These are phyloP conservation scores for Cryptomyrus ogoouensis DNA, from an alignment of 2,113 vertebrate species.

Conservation along the genomic window DNA sequence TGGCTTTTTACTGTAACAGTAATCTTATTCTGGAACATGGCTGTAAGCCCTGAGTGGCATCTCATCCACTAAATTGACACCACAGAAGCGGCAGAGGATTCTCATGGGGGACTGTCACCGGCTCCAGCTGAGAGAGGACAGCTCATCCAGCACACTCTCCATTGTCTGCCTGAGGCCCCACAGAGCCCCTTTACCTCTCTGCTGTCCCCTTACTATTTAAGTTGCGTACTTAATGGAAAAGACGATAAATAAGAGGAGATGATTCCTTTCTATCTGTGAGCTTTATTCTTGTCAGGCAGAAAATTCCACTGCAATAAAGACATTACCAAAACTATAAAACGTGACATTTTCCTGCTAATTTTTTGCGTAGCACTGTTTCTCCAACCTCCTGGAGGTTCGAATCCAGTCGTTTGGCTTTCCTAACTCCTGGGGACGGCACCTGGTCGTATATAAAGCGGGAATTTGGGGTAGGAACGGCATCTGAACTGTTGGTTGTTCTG, in stretches of 20 bases:
- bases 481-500: no score
- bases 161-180: background rate
- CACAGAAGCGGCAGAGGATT: background rate
- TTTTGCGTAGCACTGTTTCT: background rate
- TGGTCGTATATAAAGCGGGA: no score
- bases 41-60: constrained; percentile 11
- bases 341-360: background rate
- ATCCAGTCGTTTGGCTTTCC: background rate
- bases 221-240: background rate
- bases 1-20: constrained; percentile 12
- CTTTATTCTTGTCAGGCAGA: background rate
- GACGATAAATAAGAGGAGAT: background rate
- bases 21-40: constrained; percentile 6
- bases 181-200: background rate
- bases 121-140: background rate
- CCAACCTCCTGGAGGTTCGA: background rate
- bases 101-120: background rate
- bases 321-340: background rate
- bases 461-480: no score
- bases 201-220: background rate
- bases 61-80: constrained; percentile 1
- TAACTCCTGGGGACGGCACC: no score
- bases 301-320: background rate
- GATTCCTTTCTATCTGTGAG: background rate
- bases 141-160: background rate